Evolutionary conservation across 2,113 vertebrate species (phyloP).

Genomic region (Excalfactoria chinensis): DNA sequence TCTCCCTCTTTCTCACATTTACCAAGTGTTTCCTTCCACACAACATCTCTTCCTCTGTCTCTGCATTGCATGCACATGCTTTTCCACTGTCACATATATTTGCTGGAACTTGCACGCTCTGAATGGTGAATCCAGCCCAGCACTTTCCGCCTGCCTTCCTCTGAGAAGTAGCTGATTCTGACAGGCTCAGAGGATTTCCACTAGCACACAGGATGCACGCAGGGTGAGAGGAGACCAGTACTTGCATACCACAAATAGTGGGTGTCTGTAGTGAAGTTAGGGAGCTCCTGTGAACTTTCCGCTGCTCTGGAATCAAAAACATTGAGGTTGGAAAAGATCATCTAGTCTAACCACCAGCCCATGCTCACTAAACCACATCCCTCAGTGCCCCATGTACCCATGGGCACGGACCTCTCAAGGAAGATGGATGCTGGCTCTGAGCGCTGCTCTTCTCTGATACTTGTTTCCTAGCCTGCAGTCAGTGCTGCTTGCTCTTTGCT

Average conservation of each 20-base stretch:
- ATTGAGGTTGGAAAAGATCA: too few species aligned
- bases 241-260: neutral
- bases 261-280: conserved; percentile 10
- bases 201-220: neutral
- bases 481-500: rapidly evolving
- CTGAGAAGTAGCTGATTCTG: conserved; percentile 5
- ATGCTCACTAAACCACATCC: too few species aligned
- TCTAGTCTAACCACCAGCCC: too few species aligned
- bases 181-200: neutral
- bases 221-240: neutral
- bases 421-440: neutral
- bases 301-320: neutral
- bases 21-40: neutral
- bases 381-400: neutral
- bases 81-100: neutral
- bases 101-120: neutral
- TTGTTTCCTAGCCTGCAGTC: neutral
- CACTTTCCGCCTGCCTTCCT: conserved; percentile 35
- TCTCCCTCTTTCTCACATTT: conserved; percentile 16
- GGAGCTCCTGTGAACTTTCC: neutral
- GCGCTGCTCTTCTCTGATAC: neutral
- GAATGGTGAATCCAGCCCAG: neutral
- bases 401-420: neutral
- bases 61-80: neutral
- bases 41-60: neutral